phyloP scores from a whole-genome alignment of 2,888 invertebrate species.

The Hartigia nigra region DNA sequence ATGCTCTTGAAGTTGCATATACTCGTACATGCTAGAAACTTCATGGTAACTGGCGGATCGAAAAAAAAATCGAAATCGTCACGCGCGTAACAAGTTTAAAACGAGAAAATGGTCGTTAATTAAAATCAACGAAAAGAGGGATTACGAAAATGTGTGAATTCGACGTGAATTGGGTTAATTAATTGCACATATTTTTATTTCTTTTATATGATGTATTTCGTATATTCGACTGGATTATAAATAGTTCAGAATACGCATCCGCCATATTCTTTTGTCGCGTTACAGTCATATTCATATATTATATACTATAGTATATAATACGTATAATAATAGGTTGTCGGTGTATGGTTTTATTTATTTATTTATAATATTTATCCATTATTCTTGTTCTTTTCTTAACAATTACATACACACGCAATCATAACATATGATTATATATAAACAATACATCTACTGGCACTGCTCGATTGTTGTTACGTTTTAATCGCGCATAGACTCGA shows the following conservation, averaged over 20 bases:
- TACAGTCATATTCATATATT: constrained; percentile 35
- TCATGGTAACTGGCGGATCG: neutral
- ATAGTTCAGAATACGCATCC: constrained; percentile 44
- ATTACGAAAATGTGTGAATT: neutral
- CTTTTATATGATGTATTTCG: neutral
- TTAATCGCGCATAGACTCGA: neutral
- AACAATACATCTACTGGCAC: constrained; percentile 24
- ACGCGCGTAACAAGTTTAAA: neutral
- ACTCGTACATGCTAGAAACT: neutral
- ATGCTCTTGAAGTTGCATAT: neutral
- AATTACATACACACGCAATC: neutral
- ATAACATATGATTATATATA: neutral
- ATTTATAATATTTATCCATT: neutral
- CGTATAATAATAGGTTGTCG: neutral
- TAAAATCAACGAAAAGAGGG: neutral
- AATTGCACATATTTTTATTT: neutral
- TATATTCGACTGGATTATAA: constrained; percentile 40
- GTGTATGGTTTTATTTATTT: neutral
- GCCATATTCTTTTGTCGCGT: constrained; percentile 27
- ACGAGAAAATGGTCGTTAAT: neutral
- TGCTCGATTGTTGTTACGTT: constrained; percentile 21
- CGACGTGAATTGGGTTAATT: constrained; percentile 4
- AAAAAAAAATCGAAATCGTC: neutral
- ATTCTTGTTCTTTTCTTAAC: neutral
- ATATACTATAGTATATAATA: constrained; percentile 12